Evolutionary conservation across 2,888 invertebrate species (phyloP), one percentile per base, ranked within the genome.

Genomic region (Leptinotarsa juncta): DNA sequence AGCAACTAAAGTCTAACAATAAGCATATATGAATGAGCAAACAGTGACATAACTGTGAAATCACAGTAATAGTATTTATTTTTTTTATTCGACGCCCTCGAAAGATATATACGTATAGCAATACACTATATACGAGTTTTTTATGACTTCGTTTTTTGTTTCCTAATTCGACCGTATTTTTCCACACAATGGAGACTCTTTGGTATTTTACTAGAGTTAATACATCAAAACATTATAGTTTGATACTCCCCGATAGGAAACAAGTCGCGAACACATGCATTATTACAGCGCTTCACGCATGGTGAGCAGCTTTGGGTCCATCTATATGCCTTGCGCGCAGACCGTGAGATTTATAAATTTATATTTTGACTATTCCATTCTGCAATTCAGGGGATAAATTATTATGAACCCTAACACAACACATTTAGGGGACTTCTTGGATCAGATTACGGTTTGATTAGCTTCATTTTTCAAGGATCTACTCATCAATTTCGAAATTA

Each of bases 281-380:
- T 82, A 85, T 85, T 84, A 84, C 84, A 82, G 82, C 80, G 80
- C 83, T 85, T 87, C 87, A 87, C 87, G 87, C 84, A 82, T 82
- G 83, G 86, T 86, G 85, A 84, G 80, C 86, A 85, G 79, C 83
- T 81, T 82, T 84, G 82, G 83, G 81, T 81, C 77, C 78, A 76
- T 76, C 68, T 81, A 76, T 77, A 76, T 77, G 81, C 81, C 81
- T 76, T 80, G 82, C 79, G 85, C 82, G 82, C 82, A 82, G 83
- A 86, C 87, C 88, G 86, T 87, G 87, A 87, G 88, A 88, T 88
- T 88, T 88, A 88, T 88, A 88, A 87, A 87, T 87, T 87, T 87
- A 87, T 88, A 88, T 88, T 88, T 88, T 88, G 88, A 88, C 88
- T 87, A 87, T 87, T 85, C 85, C 84, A 85, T 86, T 85, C 84